A percentile compares a stretch with the other conserved stretches of the same genome.
These are phyloP conservation scores for Elegia similella DNA, from an alignment of 2,888 invertebrate genomes.

Conservation along the genomic window DNA sequence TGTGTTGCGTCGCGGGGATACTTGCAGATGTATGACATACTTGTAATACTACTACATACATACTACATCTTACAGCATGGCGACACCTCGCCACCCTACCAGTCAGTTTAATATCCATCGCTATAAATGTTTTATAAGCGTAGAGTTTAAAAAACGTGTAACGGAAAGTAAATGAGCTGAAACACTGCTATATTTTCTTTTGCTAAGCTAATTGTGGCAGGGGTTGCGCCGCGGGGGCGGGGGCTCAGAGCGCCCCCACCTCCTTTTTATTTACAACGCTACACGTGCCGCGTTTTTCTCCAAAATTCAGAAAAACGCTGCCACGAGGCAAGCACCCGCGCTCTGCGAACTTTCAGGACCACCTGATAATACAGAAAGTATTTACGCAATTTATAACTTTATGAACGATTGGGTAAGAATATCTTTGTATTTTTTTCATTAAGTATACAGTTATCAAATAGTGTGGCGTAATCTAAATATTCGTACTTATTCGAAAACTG, in stretches of 20 bases:
- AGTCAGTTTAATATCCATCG: no score
- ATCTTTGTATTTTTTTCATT: background rate
- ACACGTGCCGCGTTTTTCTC: slow-evolving; percentile 18
- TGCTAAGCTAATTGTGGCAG: slow-evolving; percentile 16
- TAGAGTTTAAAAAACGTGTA: slow-evolving; percentile 7
- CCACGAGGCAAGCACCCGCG: background rate
- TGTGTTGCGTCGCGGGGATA: no score
- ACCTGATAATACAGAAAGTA: background rate
- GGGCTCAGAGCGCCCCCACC: background rate
- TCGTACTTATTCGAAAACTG: no score
- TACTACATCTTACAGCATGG: no score
- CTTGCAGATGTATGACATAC: no score
- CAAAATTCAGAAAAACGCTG: slow-evolving; percentile 9
- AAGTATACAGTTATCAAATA: background rate
- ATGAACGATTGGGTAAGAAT: background rate
- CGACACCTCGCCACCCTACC: no score
- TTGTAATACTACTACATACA: no score
- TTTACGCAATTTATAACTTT: background rate
- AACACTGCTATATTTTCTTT: slow-evolving; percentile 15
- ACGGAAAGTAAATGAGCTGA: slow-evolving; percentile 1
- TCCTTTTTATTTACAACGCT: slow-evolving; percentile 17
- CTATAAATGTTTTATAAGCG: no score
- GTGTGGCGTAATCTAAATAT: background rate
- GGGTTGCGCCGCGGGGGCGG: background rate
- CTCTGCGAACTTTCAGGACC: background rate